These are phyloP conservation scores for Stenchaetothrips biformis DNA, from an alignment of 2,888 invertebrate species.

Conservation along the genomic window DNA sequence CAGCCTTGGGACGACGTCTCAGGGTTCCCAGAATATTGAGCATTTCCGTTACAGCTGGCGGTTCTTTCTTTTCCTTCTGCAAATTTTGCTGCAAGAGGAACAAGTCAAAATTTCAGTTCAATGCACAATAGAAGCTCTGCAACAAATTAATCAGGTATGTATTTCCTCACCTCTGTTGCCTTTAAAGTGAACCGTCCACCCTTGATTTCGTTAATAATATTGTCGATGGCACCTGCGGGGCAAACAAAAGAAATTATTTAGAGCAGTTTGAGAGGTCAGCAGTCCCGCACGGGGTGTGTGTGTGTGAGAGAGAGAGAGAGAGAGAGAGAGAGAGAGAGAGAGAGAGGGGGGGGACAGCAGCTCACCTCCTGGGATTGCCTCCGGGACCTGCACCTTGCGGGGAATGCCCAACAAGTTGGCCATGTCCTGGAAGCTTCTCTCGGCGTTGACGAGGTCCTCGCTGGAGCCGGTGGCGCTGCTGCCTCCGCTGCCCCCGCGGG, in stretches of 20 bases:
- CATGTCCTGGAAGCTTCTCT: conserved; percentile 48
- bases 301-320: conserved; percentile 6
- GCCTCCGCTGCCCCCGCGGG: conserved; percentile 33
- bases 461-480: conserved; percentile 9
- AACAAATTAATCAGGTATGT: conserved; percentile 17
- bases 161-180: conserved; percentile 54
- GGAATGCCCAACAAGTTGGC: conserved; percentile 56
- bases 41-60: conserved; percentile 60
- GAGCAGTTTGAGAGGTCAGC: no score
- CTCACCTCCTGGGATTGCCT: conserved; percentile 17
- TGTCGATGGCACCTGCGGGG: conserved; percentile 56
- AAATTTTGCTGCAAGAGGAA: conserved; percentile 50
- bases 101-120: conserved; percentile 26
- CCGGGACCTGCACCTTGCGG: conserved; percentile 46
- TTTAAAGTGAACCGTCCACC: conserved; percentile 67
- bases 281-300: no score
- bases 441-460: conserved; percentile 35
- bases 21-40: conserved; percentile 62
- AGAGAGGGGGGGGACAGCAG: background rate
- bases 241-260: conserved; percentile 30
- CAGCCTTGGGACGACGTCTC: conserved; percentile 47
- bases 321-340: no score
- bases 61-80: conserved; percentile 57
- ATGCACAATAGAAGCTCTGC: background rate
- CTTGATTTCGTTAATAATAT: conserved; percentile 71